Percentiles rank a stretch among this genome's conserved stretches.
Conservation (phyloP, 2,797 vertebrate species). For the Pangasius krempfi region DNA sequence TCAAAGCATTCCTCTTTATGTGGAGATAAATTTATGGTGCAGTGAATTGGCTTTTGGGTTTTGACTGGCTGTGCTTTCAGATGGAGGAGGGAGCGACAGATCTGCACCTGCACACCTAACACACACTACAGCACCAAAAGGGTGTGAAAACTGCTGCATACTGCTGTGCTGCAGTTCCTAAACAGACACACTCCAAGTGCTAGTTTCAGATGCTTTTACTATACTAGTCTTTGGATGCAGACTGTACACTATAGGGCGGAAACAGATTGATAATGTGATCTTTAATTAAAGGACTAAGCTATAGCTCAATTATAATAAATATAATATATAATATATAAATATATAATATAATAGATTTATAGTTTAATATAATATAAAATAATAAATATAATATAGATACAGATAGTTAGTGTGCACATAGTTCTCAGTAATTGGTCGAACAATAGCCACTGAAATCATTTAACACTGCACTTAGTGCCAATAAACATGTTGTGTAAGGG, state of each 20-base stretch:
- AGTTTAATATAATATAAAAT: too few relatives aligned
- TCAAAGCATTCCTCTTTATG: constrained; percentile 88
- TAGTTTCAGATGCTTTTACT: neutral
- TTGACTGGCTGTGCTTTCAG: constrained; percentile 72
- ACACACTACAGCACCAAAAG: constrained; percentile 17
- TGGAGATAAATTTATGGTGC: constrained; percentile 66
- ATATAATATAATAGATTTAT: too few relatives aligned
- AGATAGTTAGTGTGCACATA: neutral
- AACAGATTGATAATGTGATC: neutral
- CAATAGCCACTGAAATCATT: neutral
- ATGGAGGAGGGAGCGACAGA: constrained; percentile 72
- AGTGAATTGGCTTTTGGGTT: constrained; percentile 70
- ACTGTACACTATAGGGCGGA: neutral
- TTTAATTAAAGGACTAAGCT: neutral
- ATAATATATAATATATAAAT: too few relatives aligned
- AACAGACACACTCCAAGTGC: neutral
- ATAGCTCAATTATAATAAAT: neutral
- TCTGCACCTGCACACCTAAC: constrained; percentile 79
- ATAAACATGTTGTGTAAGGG: neutral
- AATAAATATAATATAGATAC: neutral
- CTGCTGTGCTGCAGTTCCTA: neutral
- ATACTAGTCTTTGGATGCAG: neutral
- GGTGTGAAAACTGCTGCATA: neutral
- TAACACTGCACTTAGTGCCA: neutral
- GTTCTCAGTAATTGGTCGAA: neutral